A percentile compares a stretch with the other conserved stretches of the same genome.
Evolutionary conservation across 1,140 invertebrate genomes (phyloP).

Genomic region (Drosophila pandora): DNA sequence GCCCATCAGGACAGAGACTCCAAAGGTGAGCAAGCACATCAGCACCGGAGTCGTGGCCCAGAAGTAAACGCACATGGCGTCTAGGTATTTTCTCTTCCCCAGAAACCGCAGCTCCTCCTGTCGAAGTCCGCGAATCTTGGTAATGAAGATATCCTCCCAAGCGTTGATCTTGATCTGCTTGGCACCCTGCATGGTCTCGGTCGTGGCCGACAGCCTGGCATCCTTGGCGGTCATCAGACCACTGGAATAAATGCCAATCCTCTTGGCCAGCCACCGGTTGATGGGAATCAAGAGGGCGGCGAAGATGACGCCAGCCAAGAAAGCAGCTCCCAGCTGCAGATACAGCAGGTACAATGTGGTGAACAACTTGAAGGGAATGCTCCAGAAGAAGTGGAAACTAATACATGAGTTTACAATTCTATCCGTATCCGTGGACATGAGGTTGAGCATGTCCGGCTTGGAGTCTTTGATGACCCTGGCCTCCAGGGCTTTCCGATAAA

Average conservation of each 20-base stretch:
- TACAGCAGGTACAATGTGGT: constrained; percentile 93
- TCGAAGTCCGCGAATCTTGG: constrained; percentile 87
- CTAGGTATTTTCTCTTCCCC: constrained; percentile 96
- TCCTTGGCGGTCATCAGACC: constrained; percentile 97
- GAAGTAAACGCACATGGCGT: constrained; percentile 99
- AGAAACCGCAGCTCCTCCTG: constrained; percentile 90
- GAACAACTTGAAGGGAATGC: constrained; percentile 92
- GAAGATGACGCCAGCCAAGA: constrained; percentile 94
- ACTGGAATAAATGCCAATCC: constrained; percentile 94
- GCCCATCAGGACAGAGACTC: constrained; percentile 93
- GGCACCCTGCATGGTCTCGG: constrained; percentile 94
- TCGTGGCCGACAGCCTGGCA: constrained; percentile 93
- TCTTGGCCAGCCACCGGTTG: constrained; percentile 95
- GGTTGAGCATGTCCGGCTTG: constrained; percentile 93
- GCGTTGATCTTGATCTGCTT: constrained; percentile 95
- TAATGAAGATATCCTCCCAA: constrained; percentile 95
- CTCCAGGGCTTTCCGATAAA: constrained; percentile 94
- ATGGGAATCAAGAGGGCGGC: constrained; percentile 95
- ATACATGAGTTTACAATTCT: constrained; percentile 97
- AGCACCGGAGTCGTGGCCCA: constrained; percentile 99
- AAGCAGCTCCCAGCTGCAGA: constrained; percentile 94
- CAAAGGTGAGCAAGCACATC: constrained; percentile 96
- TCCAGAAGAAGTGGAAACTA: constrained; percentile 98
- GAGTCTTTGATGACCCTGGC: constrained; percentile 82
- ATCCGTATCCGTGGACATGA: constrained; percentile 98